Conservation (phyloP, 2,113 vertebrate genomes). For the Ariopsis seemanni region DNA sequence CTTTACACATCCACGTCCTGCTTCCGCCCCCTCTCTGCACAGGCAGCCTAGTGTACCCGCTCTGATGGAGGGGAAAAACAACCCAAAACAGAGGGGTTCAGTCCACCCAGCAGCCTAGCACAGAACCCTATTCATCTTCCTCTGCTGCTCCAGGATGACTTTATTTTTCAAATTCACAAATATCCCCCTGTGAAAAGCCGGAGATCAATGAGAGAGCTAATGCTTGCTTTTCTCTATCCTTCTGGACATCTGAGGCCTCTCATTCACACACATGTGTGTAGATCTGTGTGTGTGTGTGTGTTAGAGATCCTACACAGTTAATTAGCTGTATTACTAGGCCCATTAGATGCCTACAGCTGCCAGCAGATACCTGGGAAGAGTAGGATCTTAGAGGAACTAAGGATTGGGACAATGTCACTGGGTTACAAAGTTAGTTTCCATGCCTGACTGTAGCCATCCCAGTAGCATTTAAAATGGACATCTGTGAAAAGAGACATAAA, state of each 20-base stretch:
- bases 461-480: conserved; percentile 14
- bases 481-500: conserved; percentile 23
- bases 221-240: conserved; percentile 54
- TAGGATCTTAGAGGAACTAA: background rate
- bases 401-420: background rate
- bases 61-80: conserved; percentile 64
- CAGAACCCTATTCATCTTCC: conserved; percentile 79
- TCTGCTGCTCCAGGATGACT: conserved; percentile 62
- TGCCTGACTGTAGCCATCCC: background rate
- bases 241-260: conserved; percentile 50
- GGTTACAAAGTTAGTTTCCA: background rate
- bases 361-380: conserved; percentile 33
- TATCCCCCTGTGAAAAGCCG: conserved; percentile 59
- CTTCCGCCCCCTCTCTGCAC: conserved; percentile 75
- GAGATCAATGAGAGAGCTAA: conserved; percentile 55
- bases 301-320: conserved; percentile 32
- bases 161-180: conserved; percentile 71
- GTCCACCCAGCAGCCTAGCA: conserved; percentile 69
- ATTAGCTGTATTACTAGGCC: background rate
- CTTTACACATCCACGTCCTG: conserved; percentile 82
- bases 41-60: conserved; percentile 73
- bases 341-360: conserved; percentile 4
- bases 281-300: conserved; percentile 24
- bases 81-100: conserved; percentile 78
- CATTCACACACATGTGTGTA: conserved; percentile 41